Percentiles rank a stretch among this genome's conserved stretches.
phyloP scores from a whole-genome alignment of 2,797 vertebrate species.

The Hyperoplus lanceolatus region DNA sequence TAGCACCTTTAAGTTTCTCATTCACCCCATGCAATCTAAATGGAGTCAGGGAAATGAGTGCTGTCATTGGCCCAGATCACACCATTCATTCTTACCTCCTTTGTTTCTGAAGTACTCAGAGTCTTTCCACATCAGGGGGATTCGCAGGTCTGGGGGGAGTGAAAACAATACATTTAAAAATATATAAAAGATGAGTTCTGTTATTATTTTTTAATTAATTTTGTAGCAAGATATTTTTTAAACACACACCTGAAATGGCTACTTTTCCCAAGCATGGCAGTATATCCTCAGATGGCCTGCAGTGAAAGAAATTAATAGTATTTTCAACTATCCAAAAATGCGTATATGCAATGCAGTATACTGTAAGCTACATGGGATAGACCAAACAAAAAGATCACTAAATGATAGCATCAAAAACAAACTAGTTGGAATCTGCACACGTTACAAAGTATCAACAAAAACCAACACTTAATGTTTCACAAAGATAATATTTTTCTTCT shows the following conservation, averaged over 20 bases:
- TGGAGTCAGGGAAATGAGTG: not conserved
- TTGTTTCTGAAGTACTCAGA: constrained; percentile 94
- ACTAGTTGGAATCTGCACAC: not conserved
- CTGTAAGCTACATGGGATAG: too few species aligned
- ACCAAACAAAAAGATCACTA: not conserved
- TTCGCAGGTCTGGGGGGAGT: constrained; percentile 85
- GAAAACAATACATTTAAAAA: not conserved
- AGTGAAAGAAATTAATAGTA: not conserved
- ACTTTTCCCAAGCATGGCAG: constrained; percentile 86
- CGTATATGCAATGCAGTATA: not conserved
- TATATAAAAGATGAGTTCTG: not conserved
- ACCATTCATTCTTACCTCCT: constrained; percentile 83
- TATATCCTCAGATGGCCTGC: constrained; percentile 84
- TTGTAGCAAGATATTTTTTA: not conserved
- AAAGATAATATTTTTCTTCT: not conserved
- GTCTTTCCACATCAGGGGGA: constrained; percentile 96
- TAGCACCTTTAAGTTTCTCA: too few species aligned
- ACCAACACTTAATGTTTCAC: not conserved
- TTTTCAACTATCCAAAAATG: not conserved
- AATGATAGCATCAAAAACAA: not conserved
- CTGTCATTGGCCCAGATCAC: not conserved
- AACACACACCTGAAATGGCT: constrained; percentile 87
- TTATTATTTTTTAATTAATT: not conserved
- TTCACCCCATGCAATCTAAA: not conserved
- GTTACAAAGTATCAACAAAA: not conserved